Base-by-base conservation (phyloP, 2,888 invertebrate species). In the Aspidiotus destructor region DNA sequence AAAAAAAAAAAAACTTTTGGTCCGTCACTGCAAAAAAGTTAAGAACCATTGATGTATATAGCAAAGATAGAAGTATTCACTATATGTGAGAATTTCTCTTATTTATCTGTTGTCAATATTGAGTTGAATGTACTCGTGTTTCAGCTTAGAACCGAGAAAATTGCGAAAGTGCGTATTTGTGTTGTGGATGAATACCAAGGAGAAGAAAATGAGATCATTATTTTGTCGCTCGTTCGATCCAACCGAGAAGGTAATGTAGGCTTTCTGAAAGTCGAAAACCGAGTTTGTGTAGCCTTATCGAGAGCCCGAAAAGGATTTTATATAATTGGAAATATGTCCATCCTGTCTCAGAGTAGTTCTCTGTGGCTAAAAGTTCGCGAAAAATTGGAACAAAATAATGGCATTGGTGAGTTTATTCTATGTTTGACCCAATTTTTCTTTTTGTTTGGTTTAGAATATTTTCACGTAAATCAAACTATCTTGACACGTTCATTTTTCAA, bases 161-260 rank as follows among this genome's bases (percentile, higher is more conserved):
- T 28, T 28, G 28, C 28, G 28, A 28, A 28, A 28, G 28, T 28
- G 5, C 28, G 28, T 28, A 28, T 28, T 28, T 28, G 84, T 0
- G 84, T 85, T 0, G 85, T 90, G 1, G 90, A 91, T 76, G 89
- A 87, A 75, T 91, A 83, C 74, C 91, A 91, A 79, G 90, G 91
- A 0, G 86, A 89, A 74, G 90, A 89, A 79, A 86, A 83, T 75
- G 84, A 85, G 75, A 88, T 91, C 74, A 85, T 91, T 63, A 80
- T 92, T 72, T 77, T 92, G 70, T 89, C 90, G 0, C 77, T 92
- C 13, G 91, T 91, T 0, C 81, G 91, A 74, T 89, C 86, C 75
- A 89, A 89, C 77, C 76, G 77, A 58, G 80, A 83, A 13, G 81
- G 81, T 62, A 83, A 81, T 69, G 85, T 89, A 72, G 90, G 89